Evolutionary conservation across 2,888 invertebrate species (phyloP).

Genomic region (Agrypnus murinus): DNA sequence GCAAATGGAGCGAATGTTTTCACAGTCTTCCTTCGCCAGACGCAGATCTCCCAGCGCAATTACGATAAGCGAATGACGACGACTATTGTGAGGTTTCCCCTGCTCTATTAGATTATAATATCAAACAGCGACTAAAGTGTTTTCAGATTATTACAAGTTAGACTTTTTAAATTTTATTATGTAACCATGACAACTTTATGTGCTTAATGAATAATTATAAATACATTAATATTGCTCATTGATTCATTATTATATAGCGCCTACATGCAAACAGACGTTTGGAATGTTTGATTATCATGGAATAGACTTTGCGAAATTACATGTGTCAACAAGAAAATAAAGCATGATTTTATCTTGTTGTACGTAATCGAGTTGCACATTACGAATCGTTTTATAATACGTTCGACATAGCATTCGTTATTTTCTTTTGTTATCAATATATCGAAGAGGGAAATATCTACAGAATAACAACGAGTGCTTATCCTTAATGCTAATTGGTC

Average conservation of each 20-base stretch:
- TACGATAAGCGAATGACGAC: slow-evolving; percentile 58
- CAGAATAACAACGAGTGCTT: slow-evolving; percentile 47
- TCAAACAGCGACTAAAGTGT: background rate
- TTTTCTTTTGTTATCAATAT: slow-evolving; percentile 49
- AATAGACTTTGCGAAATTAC: too few species aligned
- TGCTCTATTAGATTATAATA: too few species aligned
- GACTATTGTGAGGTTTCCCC: slow-evolving; percentile 2
- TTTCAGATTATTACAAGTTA: too few species aligned
- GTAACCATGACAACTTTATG: too few species aligned
- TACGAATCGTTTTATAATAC: slow-evolving; percentile 39
- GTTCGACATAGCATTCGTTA: slow-evolving; percentile 38
- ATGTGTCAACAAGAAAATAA: too few species aligned
- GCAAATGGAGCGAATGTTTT: slow-evolving; percentile 74
- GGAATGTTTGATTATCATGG: too few species aligned
- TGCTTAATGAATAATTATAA: too few species aligned
- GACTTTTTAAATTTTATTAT: too few species aligned
- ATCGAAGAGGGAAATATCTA: slow-evolving; percentile 39
- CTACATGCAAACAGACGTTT: too few species aligned
- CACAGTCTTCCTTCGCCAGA: slow-evolving; percentile 64
- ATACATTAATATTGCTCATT: too few species aligned
- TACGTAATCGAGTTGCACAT: slow-evolving; percentile 39
- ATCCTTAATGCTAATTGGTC: slow-evolving; percentile 55
- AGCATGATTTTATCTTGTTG: slow-evolving; percentile 3
- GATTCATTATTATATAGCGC: too few species aligned
- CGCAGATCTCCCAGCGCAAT: slow-evolving; percentile 62